Percentiles rank a stretch among this genome's conserved stretches.
phyloP scores from a whole-genome alignment of 2,797 vertebrate genomes.

The Heteromormyrus szaboi region DNA sequence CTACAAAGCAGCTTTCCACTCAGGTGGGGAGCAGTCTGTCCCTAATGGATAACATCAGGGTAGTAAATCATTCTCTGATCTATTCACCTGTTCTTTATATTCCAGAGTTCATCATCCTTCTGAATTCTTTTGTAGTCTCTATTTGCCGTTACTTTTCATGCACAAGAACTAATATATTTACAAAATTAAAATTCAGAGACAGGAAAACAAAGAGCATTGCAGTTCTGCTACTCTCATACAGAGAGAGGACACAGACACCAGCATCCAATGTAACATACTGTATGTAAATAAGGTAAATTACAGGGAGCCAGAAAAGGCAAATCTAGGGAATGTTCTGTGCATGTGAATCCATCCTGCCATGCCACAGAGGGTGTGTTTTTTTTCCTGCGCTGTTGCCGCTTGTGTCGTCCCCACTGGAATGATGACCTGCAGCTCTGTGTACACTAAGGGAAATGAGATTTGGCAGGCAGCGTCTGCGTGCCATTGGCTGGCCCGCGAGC shows the following conservation, averaged over 20 bases:
- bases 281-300: not conserved
- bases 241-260: not conserved
- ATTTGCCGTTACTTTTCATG: not conserved
- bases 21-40: not conserved
- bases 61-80: not conserved
- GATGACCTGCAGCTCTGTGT: not conserved
- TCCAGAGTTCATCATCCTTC: not conserved
- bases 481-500: not conserved
- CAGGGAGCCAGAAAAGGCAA: not conserved
- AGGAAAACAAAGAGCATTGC: not conserved
- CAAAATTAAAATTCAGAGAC: not conserved
- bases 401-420: not conserved
- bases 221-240: not conserved
- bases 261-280: not conserved
- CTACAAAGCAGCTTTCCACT: not conserved
- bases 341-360: not conserved
- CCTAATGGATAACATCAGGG: not conserved
- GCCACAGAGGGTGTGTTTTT: not conserved
- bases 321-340: not conserved
- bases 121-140: not conserved
- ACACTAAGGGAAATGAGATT: not conserved
- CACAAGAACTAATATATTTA: not conserved
- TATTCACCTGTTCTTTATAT: not conserved
- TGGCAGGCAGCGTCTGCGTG: not conserved
- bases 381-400: not conserved